Percentiles rank a stretch among this genome's conserved stretches.
phyloP scores from a whole-genome alignment of 2,888 invertebrate species.

The Lasioglossum villosulum region DNA sequence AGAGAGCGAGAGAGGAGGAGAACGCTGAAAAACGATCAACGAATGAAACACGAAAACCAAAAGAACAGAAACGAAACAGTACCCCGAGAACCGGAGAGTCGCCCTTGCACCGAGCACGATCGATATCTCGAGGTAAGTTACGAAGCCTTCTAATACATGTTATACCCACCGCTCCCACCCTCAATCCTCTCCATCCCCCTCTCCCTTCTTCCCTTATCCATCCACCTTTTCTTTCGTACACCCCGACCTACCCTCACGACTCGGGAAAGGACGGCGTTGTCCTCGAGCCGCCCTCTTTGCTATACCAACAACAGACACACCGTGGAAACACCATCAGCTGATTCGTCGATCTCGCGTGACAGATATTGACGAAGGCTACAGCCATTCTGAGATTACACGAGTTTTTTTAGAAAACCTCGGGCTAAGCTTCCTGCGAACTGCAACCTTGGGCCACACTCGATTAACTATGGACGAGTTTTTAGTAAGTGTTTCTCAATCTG shows the following conservation, averaged over 20 bases:
- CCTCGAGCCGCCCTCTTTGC: background rate
- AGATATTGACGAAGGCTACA: background rate
- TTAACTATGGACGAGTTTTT: background rate
- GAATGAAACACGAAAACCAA: conserved; percentile 3
- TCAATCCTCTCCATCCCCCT: background rate
- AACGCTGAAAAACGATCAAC: background rate
- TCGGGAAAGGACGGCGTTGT: background rate
- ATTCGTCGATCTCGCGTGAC: conserved; percentile 5
- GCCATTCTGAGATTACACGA: background rate
- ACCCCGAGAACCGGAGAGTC: background rate
- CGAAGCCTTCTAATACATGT: conserved; percentile 23
- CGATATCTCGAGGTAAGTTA: conserved; percentile 33
- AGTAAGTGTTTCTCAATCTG: background rate
- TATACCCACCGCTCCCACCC: background rate
- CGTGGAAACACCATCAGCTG: background rate
- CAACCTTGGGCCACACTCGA: background rate
- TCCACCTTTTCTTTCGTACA: conserved; percentile 10
- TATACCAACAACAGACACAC: background rate
- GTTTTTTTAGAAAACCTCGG: background rate
- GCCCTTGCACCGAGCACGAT: conserved; percentile 13
- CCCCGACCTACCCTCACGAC: conserved; percentile 50
- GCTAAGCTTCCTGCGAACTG: background rate
- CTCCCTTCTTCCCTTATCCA: conserved; percentile 18
- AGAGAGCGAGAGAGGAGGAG: background rate
- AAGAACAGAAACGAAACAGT: background rate